Base-by-base conservation (phyloP, 2,797 vertebrate species). In the Leptodactylus fallax region DNA sequence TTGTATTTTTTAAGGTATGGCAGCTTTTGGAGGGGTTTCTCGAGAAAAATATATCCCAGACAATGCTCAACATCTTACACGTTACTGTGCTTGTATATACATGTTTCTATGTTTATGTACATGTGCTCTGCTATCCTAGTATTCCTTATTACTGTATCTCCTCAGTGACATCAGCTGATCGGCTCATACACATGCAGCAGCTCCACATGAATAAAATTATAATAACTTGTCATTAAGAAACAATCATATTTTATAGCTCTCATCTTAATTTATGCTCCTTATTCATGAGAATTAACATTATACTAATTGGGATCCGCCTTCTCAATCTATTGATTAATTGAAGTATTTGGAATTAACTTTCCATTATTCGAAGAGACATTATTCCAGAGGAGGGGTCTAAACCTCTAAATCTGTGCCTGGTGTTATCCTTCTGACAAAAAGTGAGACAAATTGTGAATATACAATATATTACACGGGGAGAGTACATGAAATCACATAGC, bases 161-260 rank as follows among this genome's bases (percentile, higher is more conserved):
- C 16, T 71, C 2, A 4, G 36, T 69, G 25, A 55, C n/a, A 10
- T 76, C 12, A 25, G 53, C 51, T 27, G 77, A 19, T 79, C n/a
- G 7, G 8, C 53, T 79, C 77, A 58, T 56, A 27, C 45, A 72
- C 51, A 63, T 55, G 45, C 79, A 51, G 19, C 63, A 13, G 45
- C 45, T 74, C 81, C 14, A 72, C 67, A 80, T 51, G 79, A 76
- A 87, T 60, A 47, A 36, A 49, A 45, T n/a, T 72, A 51, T 67
- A 87, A 74, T 81, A 87, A 81, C 55, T 17, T 81, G 67, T 23
- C 58, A 81, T 87, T 87, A 81, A 71, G 45, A 81, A 72, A 49
- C 47, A 81, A 87, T 87, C 55, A 71, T 49, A n/a, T 80, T 56
- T 81, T 87, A 72, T 23, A 87, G 36, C 45, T 71, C 25, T 16